Percentiles rank a stretch among this genome's conserved stretches.
These are phyloP conservation scores for Grus americana DNA, from an alignment of 2,113 vertebrate species.

Conservation along the genomic window DNA sequence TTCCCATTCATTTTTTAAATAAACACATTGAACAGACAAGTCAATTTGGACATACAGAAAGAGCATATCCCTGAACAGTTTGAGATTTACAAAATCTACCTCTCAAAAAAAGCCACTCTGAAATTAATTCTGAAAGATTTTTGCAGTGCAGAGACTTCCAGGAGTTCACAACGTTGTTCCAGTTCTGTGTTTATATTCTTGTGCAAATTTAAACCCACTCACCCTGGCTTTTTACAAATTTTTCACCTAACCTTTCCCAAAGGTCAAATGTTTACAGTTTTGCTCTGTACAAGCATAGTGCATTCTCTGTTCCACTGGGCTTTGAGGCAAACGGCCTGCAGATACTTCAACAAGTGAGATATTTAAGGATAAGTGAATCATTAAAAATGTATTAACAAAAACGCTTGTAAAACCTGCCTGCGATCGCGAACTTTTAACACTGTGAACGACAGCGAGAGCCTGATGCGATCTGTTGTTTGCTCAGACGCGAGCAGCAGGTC, in stretches of 20 bases:
- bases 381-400: accelerated
- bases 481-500: accelerated
- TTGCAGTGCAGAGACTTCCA: neutral
- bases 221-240: neutral
- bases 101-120: neutral
- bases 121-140: neutral
- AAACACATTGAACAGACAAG: neutral
- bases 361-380: neutral
- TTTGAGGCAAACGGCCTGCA: neutral
- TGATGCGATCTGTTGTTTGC: accelerated
- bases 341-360: neutral
- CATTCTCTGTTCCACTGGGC: neutral
- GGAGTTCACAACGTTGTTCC: neutral
- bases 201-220: neutral
- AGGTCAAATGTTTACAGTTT: neutral
- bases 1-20: neutral
- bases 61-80: neutral
- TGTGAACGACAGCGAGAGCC: accelerated
- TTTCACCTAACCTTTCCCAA: neutral
- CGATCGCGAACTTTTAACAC: accelerated
- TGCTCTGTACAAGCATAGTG: accelerated
- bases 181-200: neutral
- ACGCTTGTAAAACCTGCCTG: neutral
- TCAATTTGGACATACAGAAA: neutral
- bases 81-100: neutral